phyloP scores from a whole-genome alignment of 1,140 invertebrate genomes.

The Physella acuta region DNA sequence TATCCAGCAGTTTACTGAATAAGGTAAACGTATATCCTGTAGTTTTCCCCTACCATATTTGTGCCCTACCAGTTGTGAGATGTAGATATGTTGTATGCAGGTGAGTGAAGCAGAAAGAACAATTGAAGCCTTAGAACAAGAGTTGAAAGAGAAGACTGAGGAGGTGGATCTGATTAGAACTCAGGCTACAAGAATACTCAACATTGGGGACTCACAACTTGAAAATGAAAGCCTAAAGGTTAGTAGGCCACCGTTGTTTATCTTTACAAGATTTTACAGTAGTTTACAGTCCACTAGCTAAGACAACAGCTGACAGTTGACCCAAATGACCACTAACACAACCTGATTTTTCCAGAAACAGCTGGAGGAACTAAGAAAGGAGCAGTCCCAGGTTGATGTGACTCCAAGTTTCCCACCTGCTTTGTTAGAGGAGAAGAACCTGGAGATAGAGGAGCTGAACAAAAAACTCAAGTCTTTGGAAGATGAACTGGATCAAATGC shows the following conservation, averaged over 20 bases:
- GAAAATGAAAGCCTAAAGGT: constrained; percentile 24
- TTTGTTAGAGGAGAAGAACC: constrained; percentile 56
- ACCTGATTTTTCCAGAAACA: no score
- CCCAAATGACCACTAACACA: no score
- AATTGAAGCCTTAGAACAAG: constrained; percentile 8
- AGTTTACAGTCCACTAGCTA: no score
- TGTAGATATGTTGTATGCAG: no score
- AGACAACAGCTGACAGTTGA: no score
- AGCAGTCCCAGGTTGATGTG: constrained; percentile 29
- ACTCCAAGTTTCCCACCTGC: constrained; percentile 36
- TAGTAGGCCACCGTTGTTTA: constrained; percentile 7
- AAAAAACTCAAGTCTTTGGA: constrained; percentile 39
- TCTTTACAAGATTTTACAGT: no score
- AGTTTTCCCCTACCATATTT: no score
- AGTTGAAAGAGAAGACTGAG: constrained; percentile 6
- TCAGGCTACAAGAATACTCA: constrained; percentile 13
- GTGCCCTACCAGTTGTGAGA: no score
- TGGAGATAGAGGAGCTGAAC: constrained; percentile 53
- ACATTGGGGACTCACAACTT: constrained; percentile 11
- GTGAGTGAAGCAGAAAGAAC: constrained; percentile 1
- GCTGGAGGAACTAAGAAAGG: constrained; percentile 36
- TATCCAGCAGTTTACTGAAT: no score
- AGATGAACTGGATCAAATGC: constrained; percentile 29
- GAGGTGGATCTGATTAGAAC: constrained; percentile 6
- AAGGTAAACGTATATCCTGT: no score